A percentile compares a stretch with the other conserved stretches of the same genome.
Evolutionary conservation across 2,888 invertebrate species (phyloP).

Genomic region (Sarcophaga subvicina): DNA sequence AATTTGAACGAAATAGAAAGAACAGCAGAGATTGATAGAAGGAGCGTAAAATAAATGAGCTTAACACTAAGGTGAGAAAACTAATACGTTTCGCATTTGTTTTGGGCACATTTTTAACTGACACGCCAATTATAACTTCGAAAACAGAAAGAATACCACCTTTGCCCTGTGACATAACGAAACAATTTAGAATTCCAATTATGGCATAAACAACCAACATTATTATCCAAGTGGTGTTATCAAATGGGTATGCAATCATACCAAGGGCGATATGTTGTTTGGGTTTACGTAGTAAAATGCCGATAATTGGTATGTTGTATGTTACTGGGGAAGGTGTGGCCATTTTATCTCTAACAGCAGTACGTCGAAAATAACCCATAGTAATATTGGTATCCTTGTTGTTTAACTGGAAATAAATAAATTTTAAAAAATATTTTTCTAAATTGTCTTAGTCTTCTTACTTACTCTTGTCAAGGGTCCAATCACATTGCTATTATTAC

Average conservation of each 20-base stretch:
- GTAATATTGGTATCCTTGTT: slow-evolving; percentile 69
- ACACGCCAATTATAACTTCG: slow-evolving; percentile 45
- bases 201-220: slow-evolving; percentile 55
- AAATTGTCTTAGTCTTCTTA: not conserved
- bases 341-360: slow-evolving; percentile 43
- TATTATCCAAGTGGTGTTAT: slow-evolving; percentile 67
- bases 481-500: slow-evolving; percentile 1
- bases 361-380: slow-evolving; percentile 71
- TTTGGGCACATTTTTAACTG: not conserved
- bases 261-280: slow-evolving; percentile 68
- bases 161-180: not conserved
- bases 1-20: slow-evolving; percentile 40
- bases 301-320: slow-evolving; percentile 70
- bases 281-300: slow-evolving; percentile 68
- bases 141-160: slow-evolving; percentile 23
- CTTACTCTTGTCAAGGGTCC: not conserved
- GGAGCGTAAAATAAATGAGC: slow-evolving; percentile 44
- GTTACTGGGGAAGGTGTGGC: slow-evolving; percentile 72
- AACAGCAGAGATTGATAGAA: slow-evolving; percentile 54
- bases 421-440: not conserved
- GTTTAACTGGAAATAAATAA: slow-evolving; percentile 25
- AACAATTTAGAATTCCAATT: not conserved
- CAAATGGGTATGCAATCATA: slow-evolving; percentile 71
- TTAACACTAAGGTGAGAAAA: slow-evolving; percentile 34
- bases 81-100: not conserved